phyloP scores from a whole-genome alignment of 2,113 vertebrate genomes.

The Pipa parva region DNA sequence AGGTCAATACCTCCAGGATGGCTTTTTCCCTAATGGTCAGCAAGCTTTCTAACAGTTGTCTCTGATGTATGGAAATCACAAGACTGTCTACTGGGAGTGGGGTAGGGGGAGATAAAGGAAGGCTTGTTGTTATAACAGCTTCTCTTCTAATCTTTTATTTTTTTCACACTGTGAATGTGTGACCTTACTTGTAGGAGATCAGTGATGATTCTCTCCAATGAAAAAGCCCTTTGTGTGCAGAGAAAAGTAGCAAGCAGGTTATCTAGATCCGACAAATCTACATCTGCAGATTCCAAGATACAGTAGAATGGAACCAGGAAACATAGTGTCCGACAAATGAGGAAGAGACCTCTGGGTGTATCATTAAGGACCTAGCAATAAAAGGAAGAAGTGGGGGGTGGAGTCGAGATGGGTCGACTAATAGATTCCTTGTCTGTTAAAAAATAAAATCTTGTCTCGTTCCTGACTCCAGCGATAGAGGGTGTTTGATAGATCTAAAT shows the following conservation, averaged over 20 bases:
- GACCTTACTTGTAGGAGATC: background rate
- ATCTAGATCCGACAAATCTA: too few relatives aligned
- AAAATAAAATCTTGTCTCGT: too few relatives aligned
- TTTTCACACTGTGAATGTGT: background rate
- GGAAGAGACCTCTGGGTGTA: too few relatives aligned
- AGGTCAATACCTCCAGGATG: background rate
- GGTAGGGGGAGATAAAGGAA: background rate
- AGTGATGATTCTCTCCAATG: background rate
- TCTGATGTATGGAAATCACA: conserved; percentile 12
- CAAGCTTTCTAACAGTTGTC: background rate
- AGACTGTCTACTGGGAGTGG: background rate
- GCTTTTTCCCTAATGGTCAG: background rate
- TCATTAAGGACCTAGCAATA: too few relatives aligned
- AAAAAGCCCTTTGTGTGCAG: conserved; percentile 17
- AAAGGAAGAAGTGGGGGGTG: too few relatives aligned
- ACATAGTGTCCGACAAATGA: too few relatives aligned
- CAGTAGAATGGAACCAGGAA: too few relatives aligned
- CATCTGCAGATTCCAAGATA: too few relatives aligned
- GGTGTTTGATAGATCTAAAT: too few relatives aligned
- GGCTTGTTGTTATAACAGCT: background rate
- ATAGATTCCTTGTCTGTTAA: too few relatives aligned
- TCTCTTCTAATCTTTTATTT: conserved; percentile 13
- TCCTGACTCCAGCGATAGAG: too few relatives aligned
- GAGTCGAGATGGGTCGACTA: too few relatives aligned
- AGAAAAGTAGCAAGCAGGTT: background rate